Conservation (phyloP, 2,113 vertebrate genomes). For the Callaeas wilsoni region DNA sequence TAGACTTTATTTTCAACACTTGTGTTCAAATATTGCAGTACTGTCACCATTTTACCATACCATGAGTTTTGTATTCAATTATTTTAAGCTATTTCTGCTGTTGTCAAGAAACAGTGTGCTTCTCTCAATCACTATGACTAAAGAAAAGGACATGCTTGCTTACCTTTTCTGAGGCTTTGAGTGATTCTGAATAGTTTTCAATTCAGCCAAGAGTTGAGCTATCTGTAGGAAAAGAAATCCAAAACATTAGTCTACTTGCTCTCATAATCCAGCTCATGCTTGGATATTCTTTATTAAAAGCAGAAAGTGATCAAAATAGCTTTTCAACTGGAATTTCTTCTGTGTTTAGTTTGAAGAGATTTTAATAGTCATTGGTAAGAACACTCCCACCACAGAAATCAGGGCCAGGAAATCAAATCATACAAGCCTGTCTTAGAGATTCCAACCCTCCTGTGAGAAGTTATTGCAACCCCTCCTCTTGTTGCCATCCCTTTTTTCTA, state of each 20-base stretch:
- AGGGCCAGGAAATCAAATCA: neutral
- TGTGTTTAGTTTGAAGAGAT: neutral
- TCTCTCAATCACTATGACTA: neutral
- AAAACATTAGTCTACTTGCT: neutral
- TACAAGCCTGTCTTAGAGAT: neutral
- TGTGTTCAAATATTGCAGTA: neutral
- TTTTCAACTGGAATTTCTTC: neutral
- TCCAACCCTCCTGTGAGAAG: neutral
- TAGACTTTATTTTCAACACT: neutral
- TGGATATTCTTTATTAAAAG: neutral
- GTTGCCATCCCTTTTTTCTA: neutral
- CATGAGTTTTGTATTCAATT: neutral
- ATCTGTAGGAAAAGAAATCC: conserved; percentile 69
- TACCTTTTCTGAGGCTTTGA: conserved; percentile 84
- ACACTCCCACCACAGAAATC: neutral
- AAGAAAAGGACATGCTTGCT: neutral
- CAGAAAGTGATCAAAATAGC: neutral
- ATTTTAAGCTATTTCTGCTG: neutral
- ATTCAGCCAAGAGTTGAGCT: conserved; percentile 78
- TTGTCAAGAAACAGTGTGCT: neutral
- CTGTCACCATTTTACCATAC: neutral
- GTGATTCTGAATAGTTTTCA: conserved; percentile 75
- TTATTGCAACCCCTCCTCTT: neutral
- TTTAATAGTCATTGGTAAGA: neutral
- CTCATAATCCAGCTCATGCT: neutral